Evolutionary conservation across 2,113 vertebrate genomes (phyloP), one percentile per base, ranked within the genome.

Genomic region (Lethenteron reissneri): DNA sequence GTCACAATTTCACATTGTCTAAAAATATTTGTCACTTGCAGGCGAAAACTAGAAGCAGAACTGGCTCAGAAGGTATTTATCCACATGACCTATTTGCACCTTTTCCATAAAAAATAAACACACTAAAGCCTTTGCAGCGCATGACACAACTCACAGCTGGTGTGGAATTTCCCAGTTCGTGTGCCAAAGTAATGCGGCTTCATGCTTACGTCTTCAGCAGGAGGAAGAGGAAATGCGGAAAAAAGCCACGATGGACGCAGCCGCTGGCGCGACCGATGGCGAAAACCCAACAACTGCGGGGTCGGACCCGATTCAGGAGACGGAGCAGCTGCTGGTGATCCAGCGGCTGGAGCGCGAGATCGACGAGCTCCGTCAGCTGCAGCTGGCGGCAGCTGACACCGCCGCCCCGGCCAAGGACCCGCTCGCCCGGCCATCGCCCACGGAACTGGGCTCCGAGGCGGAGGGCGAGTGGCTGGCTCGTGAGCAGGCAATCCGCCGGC

Each of bases 321-420:
- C 80, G 74, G 84, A 83, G 72, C 88, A 91, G 79, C 89, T 92
- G 87, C 85, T 89, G 77, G 85, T 89, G 80, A 91, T 92, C 74
- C 80, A 87, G 74, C 81, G 87, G 8, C 79, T 92, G 72, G 89
- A 91, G 78, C 81, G 83, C 72, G 89, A 92, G 81, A 91, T 91
- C 19, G 88, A 91, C 75, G 86, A 86, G 7, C 76, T 91, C 73
- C 88, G 89, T 76, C 83, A 80, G 76, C 69, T 57, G n/a, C 86
- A 90, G 78, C 84, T 85, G 9, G 82, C 86, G 58, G 87, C 88
- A 19, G 83, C 84, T n/a, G 82, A 88, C 73, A 87, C 87, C 62
- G 81, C 87, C 56, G 77, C 41, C 41, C 41, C 41, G 41, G 41
- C 41, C 41, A 41, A 41, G 41, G 41, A 41, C 41, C 41, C 41